Percentiles rank a stretch among this genome's conserved stretches.
Conservation (phyloP, 2,888 invertebrate species). For the Tipula lateralis region DNA sequence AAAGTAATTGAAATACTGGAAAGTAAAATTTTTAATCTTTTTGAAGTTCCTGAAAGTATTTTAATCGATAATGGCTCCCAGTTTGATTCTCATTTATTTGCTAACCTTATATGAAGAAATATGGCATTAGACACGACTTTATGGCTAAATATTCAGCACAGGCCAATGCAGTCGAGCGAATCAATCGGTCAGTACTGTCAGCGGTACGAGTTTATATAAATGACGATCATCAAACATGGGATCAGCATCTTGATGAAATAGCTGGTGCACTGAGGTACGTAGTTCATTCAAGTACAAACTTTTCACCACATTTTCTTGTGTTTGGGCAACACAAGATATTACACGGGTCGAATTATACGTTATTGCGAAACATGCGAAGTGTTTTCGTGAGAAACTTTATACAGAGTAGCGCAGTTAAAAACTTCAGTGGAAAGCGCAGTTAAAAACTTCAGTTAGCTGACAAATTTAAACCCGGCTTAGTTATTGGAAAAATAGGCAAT, state of each 20-base stretch:
- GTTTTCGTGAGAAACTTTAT: no score
- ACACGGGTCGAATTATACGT: not conserved
- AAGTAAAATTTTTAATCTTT: not conserved
- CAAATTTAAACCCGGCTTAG: no score
- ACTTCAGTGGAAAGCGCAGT: no score
- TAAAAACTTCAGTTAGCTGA: no score
- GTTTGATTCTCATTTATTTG: no score
- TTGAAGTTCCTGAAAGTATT: not conserved
- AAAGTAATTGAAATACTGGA: not conserved
- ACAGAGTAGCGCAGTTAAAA: no score
- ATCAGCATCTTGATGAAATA: not conserved
- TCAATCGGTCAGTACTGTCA: not conserved
- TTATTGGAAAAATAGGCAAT: no score
- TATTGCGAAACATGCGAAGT: no score
- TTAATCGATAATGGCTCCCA: not conserved
- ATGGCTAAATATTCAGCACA: not conserved
- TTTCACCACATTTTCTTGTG: not conserved
- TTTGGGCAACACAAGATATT: not conserved
- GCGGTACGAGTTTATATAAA: not conserved
- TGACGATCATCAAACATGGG: not conserved
- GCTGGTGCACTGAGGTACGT: not conserved
- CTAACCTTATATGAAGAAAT: not conserved
- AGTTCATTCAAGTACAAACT: not conserved
- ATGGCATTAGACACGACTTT: not conserved
- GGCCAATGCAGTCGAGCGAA: not conserved